phyloP scores from a whole-genome alignment of 2,888 invertebrate genomes.

The Philaethria dido region DNA sequence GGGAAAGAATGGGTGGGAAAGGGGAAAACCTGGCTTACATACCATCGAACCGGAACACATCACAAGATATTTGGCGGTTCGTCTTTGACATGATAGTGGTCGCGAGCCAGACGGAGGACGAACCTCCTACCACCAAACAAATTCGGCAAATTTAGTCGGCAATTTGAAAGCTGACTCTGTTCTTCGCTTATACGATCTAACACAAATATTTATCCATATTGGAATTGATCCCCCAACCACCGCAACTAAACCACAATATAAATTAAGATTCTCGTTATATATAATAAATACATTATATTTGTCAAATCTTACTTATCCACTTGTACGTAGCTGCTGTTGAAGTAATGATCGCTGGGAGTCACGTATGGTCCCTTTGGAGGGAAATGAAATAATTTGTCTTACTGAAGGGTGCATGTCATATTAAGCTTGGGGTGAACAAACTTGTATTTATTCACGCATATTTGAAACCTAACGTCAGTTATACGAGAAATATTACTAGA shows the following conservation, averaged over 20 bases:
- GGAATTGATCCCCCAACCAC: neutral
- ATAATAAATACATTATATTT: constrained; percentile 17
- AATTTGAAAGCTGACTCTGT: too few relatives aligned
- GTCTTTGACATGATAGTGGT: too few relatives aligned
- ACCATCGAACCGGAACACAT: too few relatives aligned
- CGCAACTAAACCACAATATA: neutral
- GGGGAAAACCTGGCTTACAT: too few relatives aligned
- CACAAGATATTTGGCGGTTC: too few relatives aligned
- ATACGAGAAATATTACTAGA: neutral
- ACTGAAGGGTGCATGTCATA: constrained; percentile 81
- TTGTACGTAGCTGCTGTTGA: constrained; percentile 39
- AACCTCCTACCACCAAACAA: too few relatives aligned
- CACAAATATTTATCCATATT: neutral
- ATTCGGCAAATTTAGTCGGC: too few relatives aligned
- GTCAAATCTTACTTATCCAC: constrained; percentile 20
- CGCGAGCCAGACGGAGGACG: too few relatives aligned
- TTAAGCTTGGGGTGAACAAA: constrained; percentile 74
- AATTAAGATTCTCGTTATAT: constrained; percentile 8
- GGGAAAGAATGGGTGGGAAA: too few relatives aligned
- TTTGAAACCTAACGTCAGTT: constrained; percentile 15
- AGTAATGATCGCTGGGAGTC: constrained; percentile 71
- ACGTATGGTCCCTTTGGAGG: constrained; percentile 76
- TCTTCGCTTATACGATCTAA: too few relatives aligned
- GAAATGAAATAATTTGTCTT: constrained; percentile 84
- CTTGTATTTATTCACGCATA: constrained; percentile 48